Base-by-base conservation (phyloP, 2,113 vertebrate species). In the Cairina moschata region DNA sequence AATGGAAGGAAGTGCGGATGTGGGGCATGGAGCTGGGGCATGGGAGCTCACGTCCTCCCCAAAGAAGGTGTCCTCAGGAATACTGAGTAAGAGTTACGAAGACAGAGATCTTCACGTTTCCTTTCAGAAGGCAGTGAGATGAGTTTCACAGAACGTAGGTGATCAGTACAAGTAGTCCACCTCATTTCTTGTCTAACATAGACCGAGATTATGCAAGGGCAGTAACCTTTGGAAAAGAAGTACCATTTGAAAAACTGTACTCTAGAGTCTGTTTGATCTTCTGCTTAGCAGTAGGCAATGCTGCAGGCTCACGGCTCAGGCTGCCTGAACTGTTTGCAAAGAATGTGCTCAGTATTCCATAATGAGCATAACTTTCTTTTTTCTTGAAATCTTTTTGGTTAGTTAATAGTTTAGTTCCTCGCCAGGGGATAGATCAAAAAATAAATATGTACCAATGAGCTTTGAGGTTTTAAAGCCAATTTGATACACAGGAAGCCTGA, bases 401-500 rank as follows among this genome's bases (percentile, higher is more conserved):
- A 83, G n/a, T 62, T 88, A 81, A 68, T 88, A 90, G 69, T 88
- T 95, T 36, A 76, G 80, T 85, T 95, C 50, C 69, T 94, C 83
- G 82, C 91, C n/a, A 63, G 76, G 59, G 69, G 74, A 48, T 34
- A 76, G 80, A 74, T 79, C 3, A 55, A 85, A 86, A 87, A 78
- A 83, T 42, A 92, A 77, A 60, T 44, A 63, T 7, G 13, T 58
- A 65, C 86, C 71, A 71, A 66, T 91, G 81, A 84, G 63, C 58
- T 91, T 87, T 86, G 94, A 85, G 76, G 60, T 11, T 93, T 88
- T 95, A 83, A 90, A 91, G 42, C 60, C 65, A 50, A 73, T 68
- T 56, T 75, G 79, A 81, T 96, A 56, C 73, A 92, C 93, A 97
- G 94, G 93, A 97, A 97, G 34, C 62, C 34, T 95, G 90, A 92